Conservation (phyloP, 2,797 vertebrate genomes). For the Etheostoma perlongum region DNA sequence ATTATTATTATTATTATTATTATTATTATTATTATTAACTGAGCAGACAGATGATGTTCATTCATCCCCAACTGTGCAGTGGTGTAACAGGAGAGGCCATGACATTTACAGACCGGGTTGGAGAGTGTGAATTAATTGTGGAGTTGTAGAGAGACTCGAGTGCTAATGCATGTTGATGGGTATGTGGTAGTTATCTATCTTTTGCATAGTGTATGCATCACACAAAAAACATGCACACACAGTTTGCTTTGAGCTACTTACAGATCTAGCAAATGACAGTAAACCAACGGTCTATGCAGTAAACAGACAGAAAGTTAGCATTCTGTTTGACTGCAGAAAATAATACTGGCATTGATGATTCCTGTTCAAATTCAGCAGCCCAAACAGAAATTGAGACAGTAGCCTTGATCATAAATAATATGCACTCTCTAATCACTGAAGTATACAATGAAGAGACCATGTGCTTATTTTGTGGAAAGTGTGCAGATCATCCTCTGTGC, state of each 20-base stretch:
- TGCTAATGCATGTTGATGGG: slow-evolving; percentile 2
- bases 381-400: slow-evolving; percentile 3
- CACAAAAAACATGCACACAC: neutral
- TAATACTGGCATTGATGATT: neutral
- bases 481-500: neutral
- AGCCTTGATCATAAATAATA: neutral
- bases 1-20: no score
- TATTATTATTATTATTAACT: neutral
- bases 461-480: slow-evolving; percentile 26
- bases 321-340: neutral
- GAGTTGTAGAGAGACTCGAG: neutral
- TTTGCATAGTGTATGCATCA: neutral
- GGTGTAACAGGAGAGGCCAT: slow-evolving; percentile 1
- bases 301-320: neutral
- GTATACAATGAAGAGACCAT: neutral
- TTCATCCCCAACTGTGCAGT: neutral
- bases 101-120: slow-evolving; percentile 3
- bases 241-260: neutral
- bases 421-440: slow-evolving; percentile 7
- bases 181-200: neutral
- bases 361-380: slow-evolving; percentile 16
- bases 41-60: neutral
- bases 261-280: neutral
- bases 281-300: no score
- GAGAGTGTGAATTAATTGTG: slow-evolving; percentile 13